Evolutionary conservation across 2,888 invertebrate genomes (phyloP), one percentile per base, ranked within the genome.

Genomic region (Synanthedon tipuliformis): DNA sequence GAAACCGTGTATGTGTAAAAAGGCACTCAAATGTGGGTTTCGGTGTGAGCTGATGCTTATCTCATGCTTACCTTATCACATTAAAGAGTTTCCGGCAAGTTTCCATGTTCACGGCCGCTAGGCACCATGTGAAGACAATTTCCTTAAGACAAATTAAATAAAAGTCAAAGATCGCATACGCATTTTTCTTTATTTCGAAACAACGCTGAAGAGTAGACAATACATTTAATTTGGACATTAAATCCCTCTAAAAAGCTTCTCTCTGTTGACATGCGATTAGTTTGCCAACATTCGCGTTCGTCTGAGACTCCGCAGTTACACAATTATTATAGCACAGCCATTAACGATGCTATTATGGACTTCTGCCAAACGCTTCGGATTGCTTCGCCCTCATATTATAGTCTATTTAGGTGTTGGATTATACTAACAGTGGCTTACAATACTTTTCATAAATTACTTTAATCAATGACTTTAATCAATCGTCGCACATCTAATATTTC

Each of bases 121-220:
- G 18, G 18, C 23, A 4, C 4, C 23, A 23, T 23, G 23, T 23
- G 23, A 23, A 23, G 23, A 23, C 4, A 23, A 4, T 18, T 18
- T 3, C 18, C 4, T 34, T 34, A 34, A 34, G 8, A 34, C 7
- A 27, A 27, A 27, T 34, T 34, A 18, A 49, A 18, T 41, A 58
- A 63, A 66, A 60, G 58, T 59, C 58, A 56, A 55, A 61, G 51
- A 57, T 45, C 52, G 67, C 61, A 69, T 64, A 71, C 66, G 73
- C 78, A 81, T 75, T 71, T 71, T 69, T 75, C 70, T 82, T 81
- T 81, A 45, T 77, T 82, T 65, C 74, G 75, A 80, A 75, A 72
- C 61, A 71, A 78, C 75, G 80, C 78, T 68, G 58, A 69, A 45
- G 45, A 68, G 69, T 64, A 74, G 69, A 78, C 34, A 34, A 34